These are phyloP conservation scores for Phainopepla nitens DNA, from an alignment of 2,113 vertebrate genomes.

Conservation along the genomic window DNA sequence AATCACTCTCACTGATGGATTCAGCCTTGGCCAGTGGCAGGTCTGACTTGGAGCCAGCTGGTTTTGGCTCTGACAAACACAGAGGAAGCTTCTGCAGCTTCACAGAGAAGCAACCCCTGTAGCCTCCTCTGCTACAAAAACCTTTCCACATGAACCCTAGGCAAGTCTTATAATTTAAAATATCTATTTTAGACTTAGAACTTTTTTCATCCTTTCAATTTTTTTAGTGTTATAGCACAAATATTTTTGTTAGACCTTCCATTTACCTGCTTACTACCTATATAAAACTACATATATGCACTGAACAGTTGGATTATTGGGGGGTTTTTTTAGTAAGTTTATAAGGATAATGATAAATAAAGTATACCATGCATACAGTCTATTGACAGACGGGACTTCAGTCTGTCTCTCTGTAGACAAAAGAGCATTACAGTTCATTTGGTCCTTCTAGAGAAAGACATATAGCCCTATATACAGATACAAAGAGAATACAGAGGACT, in stretches of 20 bases:
- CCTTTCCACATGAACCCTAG: neutral
- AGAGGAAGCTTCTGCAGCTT: neutral
- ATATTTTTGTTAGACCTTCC: neutral
- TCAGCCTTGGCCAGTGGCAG: neutral
- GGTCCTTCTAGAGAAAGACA: neutral
- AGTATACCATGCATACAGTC: neutral
- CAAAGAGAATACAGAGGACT: neutral
- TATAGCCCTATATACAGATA: neutral
- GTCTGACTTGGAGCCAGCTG: neutral
- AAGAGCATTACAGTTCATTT: neutral
- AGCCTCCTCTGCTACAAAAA: neutral
- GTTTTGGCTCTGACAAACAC: fast-evolving
- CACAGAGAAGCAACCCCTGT: neutral
- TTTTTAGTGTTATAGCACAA: neutral
- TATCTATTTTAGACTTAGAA: neutral
- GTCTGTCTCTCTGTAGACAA: neutral
- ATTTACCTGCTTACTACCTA: neutral
- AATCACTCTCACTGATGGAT: neutral
- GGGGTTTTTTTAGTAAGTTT: neutral
- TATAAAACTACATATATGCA: neutral
- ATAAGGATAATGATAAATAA: neutral
- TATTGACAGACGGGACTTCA: neutral
- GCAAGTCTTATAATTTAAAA: neutral
- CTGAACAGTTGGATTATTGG: neutral
- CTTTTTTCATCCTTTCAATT: neutral